Conservation (phyloP, 2,888 invertebrate genomes). For the Pachliopta kotzebuea region DNA sequence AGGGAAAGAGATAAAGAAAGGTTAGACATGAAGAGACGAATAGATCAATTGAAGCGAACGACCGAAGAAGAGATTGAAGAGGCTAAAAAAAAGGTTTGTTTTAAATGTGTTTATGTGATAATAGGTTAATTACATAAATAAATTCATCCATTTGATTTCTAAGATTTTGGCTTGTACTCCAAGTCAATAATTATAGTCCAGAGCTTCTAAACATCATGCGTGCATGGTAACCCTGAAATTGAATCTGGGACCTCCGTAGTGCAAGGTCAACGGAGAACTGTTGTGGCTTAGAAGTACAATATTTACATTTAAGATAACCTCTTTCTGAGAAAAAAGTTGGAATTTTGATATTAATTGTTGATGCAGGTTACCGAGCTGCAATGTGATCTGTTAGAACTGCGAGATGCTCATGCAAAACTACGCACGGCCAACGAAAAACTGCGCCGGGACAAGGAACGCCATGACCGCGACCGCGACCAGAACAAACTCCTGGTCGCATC, state of each 20-base stretch:
- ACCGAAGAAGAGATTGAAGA: conserved; percentile 95
- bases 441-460: conserved; percentile 91
- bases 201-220: no score
- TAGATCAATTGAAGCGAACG: conserved; percentile 91
- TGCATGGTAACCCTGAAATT: no score
- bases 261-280: no score
- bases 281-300: no score
- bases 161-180: no score
- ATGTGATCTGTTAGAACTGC: conserved; percentile 91
- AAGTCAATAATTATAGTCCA: no score
- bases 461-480: conserved; percentile 89
- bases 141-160: no score
- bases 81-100: conserved; percentile 89
- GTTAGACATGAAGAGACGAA: conserved; percentile 90
- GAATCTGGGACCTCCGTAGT: no score
- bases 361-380: conserved; percentile 85
- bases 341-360: background rate
- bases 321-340: no score
- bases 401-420: conserved; percentile 95
- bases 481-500: conserved; percentile 71
- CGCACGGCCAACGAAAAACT: conserved; percentile 95
- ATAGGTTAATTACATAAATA: no score
- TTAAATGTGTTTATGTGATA: background rate
- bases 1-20: conserved; percentile 94
- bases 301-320: no score